These are phyloP conservation scores for Ascidia mentula DNA, from an alignment of 23 tunicate genomes.

Conservation along the genomic window DNA sequence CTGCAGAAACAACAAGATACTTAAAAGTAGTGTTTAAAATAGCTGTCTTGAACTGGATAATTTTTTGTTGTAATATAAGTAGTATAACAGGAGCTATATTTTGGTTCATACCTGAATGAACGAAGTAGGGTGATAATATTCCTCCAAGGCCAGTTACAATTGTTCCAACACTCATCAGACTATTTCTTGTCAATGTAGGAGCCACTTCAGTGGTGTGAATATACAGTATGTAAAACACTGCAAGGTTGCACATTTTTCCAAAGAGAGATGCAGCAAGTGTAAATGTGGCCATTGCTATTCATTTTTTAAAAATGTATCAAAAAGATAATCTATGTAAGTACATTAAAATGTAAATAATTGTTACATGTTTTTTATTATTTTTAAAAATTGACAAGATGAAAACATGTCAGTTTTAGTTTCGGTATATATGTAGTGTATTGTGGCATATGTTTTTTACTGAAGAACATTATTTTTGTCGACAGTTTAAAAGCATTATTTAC, in stretches of 20 bases:
- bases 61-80: not conserved
- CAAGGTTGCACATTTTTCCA: constrained; percentile 30
- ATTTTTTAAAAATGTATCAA: no score
- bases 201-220: constrained; percentile 29
- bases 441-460: no score
- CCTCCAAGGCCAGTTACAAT: constrained; percentile 17
- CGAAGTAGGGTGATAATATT: constrained; percentile 21
- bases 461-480: no score
- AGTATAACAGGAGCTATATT: no score
- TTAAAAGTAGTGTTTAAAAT: not conserved
- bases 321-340: no score
- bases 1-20: constrained; percentile 5
- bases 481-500: constrained; percentile 24
- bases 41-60: not conserved
- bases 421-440: no score
- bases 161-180: constrained; percentile 15
- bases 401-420: no score
- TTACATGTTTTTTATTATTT: no score
- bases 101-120: constrained; percentile 18
- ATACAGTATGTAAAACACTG: constrained; percentile 30
- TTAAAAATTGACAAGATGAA: no score
- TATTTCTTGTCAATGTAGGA: constrained; percentile 24
- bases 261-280: constrained; percentile 5
- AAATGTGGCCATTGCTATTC: not conserved
- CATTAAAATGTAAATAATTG: no score